Evolutionary conservation across 2,797 vertebrate species (phyloP), one percentile per base, ranked within the genome.

Genomic region (Macropus fuliginosus): DNA sequence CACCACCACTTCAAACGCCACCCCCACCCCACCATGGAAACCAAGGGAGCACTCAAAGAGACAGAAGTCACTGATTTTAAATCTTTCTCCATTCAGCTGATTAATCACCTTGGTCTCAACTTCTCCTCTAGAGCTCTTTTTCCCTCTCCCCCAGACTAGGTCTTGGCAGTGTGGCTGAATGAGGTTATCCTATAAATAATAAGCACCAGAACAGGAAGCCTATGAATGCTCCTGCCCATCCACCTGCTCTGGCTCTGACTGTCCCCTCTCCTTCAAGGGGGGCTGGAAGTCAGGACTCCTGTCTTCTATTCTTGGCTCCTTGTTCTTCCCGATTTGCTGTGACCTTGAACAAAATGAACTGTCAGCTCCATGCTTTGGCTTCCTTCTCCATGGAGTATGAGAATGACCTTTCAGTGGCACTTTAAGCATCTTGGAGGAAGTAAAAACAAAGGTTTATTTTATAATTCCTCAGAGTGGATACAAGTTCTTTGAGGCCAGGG

Each of bases 321-420:
- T 50, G 0, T 27, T 24, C 74, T 87, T 50, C 24, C 95, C 54
- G 34, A 87, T 87, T 2, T 0, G 13, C 89, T 95, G n/a, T 95
- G 97, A 94, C 93, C 90, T 93, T 95, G 55, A 59, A 54, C 28
- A 93, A 81, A n/a, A 87, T 55, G 57, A 90, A 54, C 31, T 4
- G 92, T 55, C 56, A 55, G 90, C 54, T 96, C 91, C 90, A 50
- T 56, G 54, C 24, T 57, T 90, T 55, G 50, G 55, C n/a, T 55
- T 94, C 55, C 59, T 81, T 52, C 95, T 50, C 54, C 31, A 34
- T 91, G 54, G 21, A 24, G 74, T 87, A 24, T 87, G 74, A 81
- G 74, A 81, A 81, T 81, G 74, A 81, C 74, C 74, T 81, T 81
- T 81, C 27, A 81, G 74, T 46, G 74, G 74, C 74, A 81, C 40